phyloP scores from a whole-genome alignment of 2,888 invertebrate genomes.

The Scaptomyza parva region DNA sequence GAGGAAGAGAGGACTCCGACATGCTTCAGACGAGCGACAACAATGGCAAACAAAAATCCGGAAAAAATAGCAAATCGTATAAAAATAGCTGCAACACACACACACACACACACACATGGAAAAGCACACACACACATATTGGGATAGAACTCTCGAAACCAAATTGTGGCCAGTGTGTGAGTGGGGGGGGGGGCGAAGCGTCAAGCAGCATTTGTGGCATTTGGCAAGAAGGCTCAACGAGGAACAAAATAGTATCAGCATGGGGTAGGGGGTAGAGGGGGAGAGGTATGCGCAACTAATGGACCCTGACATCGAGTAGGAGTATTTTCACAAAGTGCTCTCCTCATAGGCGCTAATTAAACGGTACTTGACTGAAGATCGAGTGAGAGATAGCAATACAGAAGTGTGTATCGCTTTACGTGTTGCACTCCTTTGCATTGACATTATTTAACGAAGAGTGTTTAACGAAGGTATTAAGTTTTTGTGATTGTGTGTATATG shows the following conservation, averaged over 20 bases:
- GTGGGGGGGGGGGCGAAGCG: not conserved
- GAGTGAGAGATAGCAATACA: not conserved
- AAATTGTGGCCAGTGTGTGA: conserved; percentile 11
- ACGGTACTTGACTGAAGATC: conserved; percentile 12
- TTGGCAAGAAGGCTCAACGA: conserved; percentile 39
- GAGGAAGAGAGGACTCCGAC: not conserved
- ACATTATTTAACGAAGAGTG: not conserved
- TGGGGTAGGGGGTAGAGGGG: too few relatives aligned
- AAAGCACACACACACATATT: not conserved
- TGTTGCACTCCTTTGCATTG: not conserved
- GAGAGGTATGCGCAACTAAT: too few relatives aligned
- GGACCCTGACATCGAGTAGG: conserved; percentile 1
- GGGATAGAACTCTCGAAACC: conserved; percentile 16
- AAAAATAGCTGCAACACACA: conserved; percentile 64
- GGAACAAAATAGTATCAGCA: not conserved
- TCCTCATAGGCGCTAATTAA: conserved; percentile 36
- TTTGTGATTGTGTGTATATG: not conserved
- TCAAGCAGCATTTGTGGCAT: conserved; percentile 53
- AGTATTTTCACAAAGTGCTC: not conserved
- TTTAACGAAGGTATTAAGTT: not conserved
- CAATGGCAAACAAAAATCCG: conserved; percentile 77
- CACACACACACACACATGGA: conserved; percentile 26
- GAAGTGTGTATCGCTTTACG: not conserved
- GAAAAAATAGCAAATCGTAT: conserved; percentile 77
- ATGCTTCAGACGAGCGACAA: conserved; percentile 44